Conservation (phyloP, 2,888 invertebrate species). For the Eurytoma adleriae region DNA sequence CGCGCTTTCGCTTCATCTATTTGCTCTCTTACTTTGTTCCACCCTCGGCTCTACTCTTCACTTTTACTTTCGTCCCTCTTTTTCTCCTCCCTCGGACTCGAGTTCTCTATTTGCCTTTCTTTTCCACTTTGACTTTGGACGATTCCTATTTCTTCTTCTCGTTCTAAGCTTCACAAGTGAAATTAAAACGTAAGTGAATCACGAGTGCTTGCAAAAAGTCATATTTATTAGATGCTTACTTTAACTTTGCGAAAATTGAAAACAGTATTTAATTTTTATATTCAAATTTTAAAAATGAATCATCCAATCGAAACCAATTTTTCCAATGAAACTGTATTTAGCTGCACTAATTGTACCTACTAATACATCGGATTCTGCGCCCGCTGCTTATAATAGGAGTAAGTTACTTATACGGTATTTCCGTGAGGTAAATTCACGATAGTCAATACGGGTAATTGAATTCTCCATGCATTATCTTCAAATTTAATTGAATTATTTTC, state of each 20-base stretch:
- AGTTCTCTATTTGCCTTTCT: constrained; percentile 28
- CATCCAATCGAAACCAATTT: too few relatives aligned
- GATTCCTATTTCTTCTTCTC: constrained; percentile 17
- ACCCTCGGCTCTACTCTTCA: constrained; percentile 26
- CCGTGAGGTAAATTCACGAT: too few relatives aligned
- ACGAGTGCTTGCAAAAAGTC: neutral
- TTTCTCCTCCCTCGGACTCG: neutral
- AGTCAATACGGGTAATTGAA: too few relatives aligned
- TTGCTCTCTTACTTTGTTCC: constrained; percentile 34
- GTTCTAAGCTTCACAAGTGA: neutral
- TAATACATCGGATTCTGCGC: too few relatives aligned
- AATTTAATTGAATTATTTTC: too few relatives aligned
- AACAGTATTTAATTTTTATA: neutral
- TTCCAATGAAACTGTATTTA: too few relatives aligned
- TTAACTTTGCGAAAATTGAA: neutral
- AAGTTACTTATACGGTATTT: too few relatives aligned
- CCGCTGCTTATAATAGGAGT: too few relatives aligned
- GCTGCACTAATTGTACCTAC: too few relatives aligned
- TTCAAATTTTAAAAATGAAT: neutral
- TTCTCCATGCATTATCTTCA: too few relatives aligned
- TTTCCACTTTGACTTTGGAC: neutral
- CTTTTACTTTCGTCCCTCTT: constrained; percentile 26
- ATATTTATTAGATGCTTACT: neutral
- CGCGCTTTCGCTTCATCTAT: constrained; percentile 57
- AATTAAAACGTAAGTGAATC: neutral